phyloP scores from a whole-genome alignment of 2,113 vertebrate genomes.

The Caracal caracal region DNA sequence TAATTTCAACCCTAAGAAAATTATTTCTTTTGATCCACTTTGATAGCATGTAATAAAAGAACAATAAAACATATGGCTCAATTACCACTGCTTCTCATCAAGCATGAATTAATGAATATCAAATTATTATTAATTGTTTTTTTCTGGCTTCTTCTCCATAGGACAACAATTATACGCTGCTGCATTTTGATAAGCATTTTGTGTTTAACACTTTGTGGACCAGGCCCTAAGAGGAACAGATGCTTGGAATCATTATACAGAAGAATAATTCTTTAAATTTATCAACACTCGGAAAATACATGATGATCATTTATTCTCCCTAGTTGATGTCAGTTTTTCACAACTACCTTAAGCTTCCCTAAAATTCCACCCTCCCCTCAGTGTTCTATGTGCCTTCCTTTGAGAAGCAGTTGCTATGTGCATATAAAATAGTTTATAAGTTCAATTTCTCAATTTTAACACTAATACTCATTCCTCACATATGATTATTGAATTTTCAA shows the following conservation, averaged over 20 bases:
- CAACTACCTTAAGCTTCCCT: neutral
- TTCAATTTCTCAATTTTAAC: slow-evolving; percentile 4
- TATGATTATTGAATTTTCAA: neutral
- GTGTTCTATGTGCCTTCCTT: neutral
- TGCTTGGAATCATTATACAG: slow-evolving; percentile 6
- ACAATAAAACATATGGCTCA: slow-evolving; percentile 83
- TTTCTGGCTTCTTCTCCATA: slow-evolving; percentile 65
- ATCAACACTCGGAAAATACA: slow-evolving; percentile 49
- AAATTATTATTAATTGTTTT: slow-evolving; percentile 85
- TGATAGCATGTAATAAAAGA: slow-evolving; percentile 81
- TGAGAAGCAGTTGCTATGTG: neutral
- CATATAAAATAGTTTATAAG: neutral
- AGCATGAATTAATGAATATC: slow-evolving; percentile 82
- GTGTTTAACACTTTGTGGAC: slow-evolving; percentile 65
- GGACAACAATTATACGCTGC: slow-evolving; percentile 64
- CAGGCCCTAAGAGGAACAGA: slow-evolving; percentile 39
- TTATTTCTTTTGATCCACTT: slow-evolving; percentile 83
- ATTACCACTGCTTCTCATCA: slow-evolving; percentile 81
- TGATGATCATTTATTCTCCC: slow-evolving; percentile 1
- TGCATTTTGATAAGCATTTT: slow-evolving; percentile 69
- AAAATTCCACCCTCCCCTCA: neutral
- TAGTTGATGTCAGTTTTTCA: neutral
- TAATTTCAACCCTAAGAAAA: slow-evolving; percentile 80
- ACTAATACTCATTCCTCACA: neutral
- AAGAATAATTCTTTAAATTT: slow-evolving; percentile 47